These are phyloP conservation scores for Pterocles orientalis DNA, from an alignment of 2,113 vertebrate species.

Conservation along the genomic window DNA sequence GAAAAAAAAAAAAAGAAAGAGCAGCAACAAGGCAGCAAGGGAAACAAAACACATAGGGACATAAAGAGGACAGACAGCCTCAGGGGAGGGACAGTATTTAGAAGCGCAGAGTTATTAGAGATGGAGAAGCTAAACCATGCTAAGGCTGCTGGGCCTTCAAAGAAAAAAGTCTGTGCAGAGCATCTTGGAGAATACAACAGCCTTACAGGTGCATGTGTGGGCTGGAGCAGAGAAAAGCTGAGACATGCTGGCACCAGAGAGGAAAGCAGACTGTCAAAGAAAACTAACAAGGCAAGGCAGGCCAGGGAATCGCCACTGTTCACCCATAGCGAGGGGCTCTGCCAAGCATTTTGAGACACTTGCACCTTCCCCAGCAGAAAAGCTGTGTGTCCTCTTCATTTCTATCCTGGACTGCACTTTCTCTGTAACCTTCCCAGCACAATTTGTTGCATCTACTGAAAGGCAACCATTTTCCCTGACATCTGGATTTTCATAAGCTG, in stretches of 20 bases:
- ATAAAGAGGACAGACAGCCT: conserved; percentile 43
- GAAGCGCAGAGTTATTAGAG: not conserved
- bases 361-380: not conserved
- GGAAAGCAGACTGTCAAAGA: not conserved
- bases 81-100: conserved; percentile 2
- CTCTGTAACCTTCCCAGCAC: not conserved
- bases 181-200: not conserved
- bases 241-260: conserved; percentile 4
- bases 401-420: not conserved
- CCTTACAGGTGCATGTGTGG: not conserved
- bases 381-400: not conserved
- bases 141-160: not conserved
- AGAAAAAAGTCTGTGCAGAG: not conserved
- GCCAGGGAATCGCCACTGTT: not conserved
- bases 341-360: not conserved
- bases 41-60: conserved; percentile 41
- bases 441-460: not conserved
- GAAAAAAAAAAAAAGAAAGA: not conserved
- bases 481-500: not conserved
- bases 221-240: not conserved
- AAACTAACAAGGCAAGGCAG: not conserved
- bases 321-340: not conserved
- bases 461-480: not conserved
- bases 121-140: not conserved
- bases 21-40: not conserved